Conservation (phyloP, 2,797 vertebrate genomes). For the Microctenopoma steveboyesi region DNA sequence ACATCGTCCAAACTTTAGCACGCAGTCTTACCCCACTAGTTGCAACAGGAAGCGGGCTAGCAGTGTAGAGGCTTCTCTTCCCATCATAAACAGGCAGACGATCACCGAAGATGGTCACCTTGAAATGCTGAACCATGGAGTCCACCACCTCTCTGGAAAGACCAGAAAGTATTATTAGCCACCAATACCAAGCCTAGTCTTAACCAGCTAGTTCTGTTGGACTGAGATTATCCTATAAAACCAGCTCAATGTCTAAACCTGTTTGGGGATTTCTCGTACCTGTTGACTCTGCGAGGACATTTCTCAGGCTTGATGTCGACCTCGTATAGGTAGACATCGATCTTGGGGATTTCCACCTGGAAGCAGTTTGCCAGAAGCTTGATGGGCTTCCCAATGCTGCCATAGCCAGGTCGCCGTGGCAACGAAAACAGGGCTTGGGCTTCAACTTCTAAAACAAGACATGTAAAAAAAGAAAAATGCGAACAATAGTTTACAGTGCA, state of each 20-base stretch:
- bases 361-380: slow-evolving; percentile 99
- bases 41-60: slow-evolving; percentile 94
- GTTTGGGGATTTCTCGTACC: slow-evolving; percentile 73
- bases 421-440: slow-evolving; percentile 92
- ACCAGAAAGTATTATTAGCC: slow-evolving; percentile 6
- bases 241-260: not conserved
- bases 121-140: slow-evolving; percentile 99
- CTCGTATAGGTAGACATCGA: slow-evolving; percentile 98
- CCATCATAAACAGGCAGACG: slow-evolving; percentile 97
- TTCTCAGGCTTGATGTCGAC: slow-evolving; percentile 98
- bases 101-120: slow-evolving; percentile 98
- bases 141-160: slow-evolving; percentile 94
- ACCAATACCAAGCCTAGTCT: not conserved
- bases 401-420: slow-evolving; percentile 96
- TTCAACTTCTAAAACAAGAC: slow-evolving; percentile 86
- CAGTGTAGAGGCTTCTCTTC: slow-evolving; percentile 97
- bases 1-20: not conserved
- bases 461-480: not conserved
- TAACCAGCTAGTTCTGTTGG: not conserved
- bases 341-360: slow-evolving; percentile 99
- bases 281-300: slow-evolving; percentile 97
- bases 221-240: not conserved
- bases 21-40: slow-evolving; percentile 86
- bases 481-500: not conserved
- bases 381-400: slow-evolving; percentile 97